Conservation (phyloP, 2,113 vertebrate species). For the Etheostoma spectabile region DNA sequence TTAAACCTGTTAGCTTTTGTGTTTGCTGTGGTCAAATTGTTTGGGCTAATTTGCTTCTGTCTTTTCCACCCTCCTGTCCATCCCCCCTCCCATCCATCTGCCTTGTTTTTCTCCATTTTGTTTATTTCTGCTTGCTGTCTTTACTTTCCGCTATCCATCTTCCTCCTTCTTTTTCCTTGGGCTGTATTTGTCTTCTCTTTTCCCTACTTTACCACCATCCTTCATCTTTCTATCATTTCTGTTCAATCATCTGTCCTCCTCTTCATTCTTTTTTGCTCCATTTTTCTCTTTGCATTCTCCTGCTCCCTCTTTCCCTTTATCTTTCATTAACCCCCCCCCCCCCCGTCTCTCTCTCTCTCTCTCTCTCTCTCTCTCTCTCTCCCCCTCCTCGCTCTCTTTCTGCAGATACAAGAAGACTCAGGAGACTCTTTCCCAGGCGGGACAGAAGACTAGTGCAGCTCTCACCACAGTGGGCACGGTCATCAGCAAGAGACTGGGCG, state of each 20-base stretch:
- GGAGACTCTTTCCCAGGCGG: slow-evolving; percentile 95
- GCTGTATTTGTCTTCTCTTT: neutral
- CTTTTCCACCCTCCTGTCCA: neutral
- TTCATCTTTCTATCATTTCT: slow-evolving; percentile 9
- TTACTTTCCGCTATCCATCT: neutral
- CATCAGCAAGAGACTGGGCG: slow-evolving; percentile 92
- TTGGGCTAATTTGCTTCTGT: neutral
- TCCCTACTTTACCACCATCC: neutral
- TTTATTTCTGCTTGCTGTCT: neutral
- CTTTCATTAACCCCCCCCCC: no score
- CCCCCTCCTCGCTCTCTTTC: neutral
- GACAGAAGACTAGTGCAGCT: slow-evolving; percentile 95
- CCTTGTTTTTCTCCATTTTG: neutral
- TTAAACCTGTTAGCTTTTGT: slow-evolving; percentile 12
- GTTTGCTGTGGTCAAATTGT: neutral
- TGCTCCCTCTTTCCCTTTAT: no score
- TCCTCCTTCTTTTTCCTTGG: neutral
- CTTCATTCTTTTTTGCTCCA: neutral
- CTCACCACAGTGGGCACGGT: slow-evolving; percentile 91
- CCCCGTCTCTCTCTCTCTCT: neutral
- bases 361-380: neutral
- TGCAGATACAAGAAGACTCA: slow-evolving; percentile 97
- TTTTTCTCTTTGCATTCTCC: no score
- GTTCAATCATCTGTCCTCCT: slow-evolving; percentile 1
- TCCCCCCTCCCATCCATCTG: neutral